Percentiles rank a stretch among this genome's conserved stretches.
These are phyloP conservation scores for Scaptomyza tumidula DNA, from an alignment of 2,888 invertebrate species.

Conservation along the genomic window DNA sequence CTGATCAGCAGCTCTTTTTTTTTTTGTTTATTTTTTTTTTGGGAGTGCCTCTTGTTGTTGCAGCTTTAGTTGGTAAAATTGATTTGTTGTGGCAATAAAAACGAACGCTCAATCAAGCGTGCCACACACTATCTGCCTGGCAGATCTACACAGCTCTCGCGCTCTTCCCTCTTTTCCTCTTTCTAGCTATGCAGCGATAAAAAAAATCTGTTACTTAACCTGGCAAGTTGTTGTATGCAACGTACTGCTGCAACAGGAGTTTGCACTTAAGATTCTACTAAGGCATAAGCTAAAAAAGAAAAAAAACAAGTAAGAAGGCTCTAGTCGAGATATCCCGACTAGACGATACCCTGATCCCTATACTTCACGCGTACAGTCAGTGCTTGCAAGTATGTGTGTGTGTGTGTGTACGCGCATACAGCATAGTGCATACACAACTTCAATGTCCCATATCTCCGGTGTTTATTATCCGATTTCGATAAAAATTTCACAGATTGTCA, in stretches of 20 bases:
- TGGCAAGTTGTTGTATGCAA: slow-evolving; percentile 42
- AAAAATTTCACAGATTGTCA: no score
- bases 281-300: slow-evolving; percentile 10
- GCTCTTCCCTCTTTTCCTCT: slow-evolving; percentile 20
- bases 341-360: no score
- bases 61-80: slow-evolving; percentile 61
- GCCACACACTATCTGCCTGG: slow-evolving; percentile 53
- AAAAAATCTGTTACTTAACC: slow-evolving; percentile 48
- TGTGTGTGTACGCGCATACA: no score
- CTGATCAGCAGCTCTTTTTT: slow-evolving; percentile 30
- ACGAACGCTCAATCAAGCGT: slow-evolving; percentile 71
- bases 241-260: slow-evolving; percentile 57
- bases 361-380: no score
- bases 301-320: no score
- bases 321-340: no score
- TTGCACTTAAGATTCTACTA: slow-evolving; percentile 72
- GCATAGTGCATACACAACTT: no score
- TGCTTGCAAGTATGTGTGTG: no score
- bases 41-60: slow-evolving; percentile 48
- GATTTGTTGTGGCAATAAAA: slow-evolving; percentile 78
- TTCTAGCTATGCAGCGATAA: slow-evolving; percentile 11
- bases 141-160: slow-evolving; percentile 38
- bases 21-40: background rate
- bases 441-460: no score
- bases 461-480: no score